These are phyloP conservation scores for Nannospalax galili DNA, from an alignment of 2,113 vertebrate species.

Conservation along the genomic window DNA sequence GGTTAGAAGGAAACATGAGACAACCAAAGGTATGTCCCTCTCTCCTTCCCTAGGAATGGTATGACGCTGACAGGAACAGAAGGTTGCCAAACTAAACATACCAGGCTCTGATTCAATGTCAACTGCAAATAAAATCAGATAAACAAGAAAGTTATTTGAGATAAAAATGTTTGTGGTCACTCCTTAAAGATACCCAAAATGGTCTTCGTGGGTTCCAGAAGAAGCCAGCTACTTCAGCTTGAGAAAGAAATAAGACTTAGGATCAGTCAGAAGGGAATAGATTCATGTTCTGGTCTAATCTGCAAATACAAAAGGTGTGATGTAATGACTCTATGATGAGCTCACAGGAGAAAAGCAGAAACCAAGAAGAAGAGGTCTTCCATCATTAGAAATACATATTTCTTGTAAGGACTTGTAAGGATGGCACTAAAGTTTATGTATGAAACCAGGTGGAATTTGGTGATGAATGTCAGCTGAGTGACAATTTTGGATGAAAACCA, in stretches of 20 bases:
- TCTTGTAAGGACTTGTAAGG: conserved; percentile 4
- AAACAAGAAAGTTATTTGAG: conserved; percentile 58
- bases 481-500: conserved; percentile 51
- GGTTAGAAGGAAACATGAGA: conserved; percentile 34
- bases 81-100: conserved; percentile 68
- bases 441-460: conserved; percentile 38
- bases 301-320: neutral
- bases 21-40: neutral
- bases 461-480: conserved; percentile 41
- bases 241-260: neutral
- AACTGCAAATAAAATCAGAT: conserved; percentile 53
- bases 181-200: conserved; percentile 14
- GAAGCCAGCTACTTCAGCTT: neutral
- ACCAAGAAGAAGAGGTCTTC: conserved; percentile 46
- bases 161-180: conserved; percentile 52
- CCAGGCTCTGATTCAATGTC: conserved; percentile 54
- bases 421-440: neutral
- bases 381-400: neutral
- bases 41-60: conserved; percentile 64
- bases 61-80: conserved; percentile 65
- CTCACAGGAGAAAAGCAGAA: conserved; percentile 32
- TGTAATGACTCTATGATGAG: neutral
- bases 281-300: neutral
- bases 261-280: neutral
- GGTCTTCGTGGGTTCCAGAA: conserved; percentile 11